These are phyloP conservation scores for Acleris cristana DNA, from an alignment of 2,888 invertebrate species.

Conservation along the genomic window DNA sequence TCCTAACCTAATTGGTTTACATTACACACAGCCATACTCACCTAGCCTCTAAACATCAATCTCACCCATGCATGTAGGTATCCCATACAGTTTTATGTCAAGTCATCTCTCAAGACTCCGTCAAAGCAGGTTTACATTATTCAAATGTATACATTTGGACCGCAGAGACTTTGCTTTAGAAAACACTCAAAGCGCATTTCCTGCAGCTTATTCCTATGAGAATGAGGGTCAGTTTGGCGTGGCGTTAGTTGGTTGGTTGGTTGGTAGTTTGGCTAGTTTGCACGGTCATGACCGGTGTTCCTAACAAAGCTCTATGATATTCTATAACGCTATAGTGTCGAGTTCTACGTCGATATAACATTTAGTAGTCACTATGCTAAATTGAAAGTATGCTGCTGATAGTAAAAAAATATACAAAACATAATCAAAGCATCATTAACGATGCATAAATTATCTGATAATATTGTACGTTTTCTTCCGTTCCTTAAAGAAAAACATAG, in stretches of 20 bases:
- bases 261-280: slow-evolving; percentile 43
- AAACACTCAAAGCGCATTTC: slow-evolving; percentile 39
- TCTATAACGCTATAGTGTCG: too few relatives aligned
- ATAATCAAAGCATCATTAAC: too few relatives aligned
- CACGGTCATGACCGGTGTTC: slow-evolving; percentile 56
- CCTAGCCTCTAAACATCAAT: slow-evolving; percentile 53
- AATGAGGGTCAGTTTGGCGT: slow-evolving; percentile 46
- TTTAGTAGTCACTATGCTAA: too few relatives aligned
- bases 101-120: slow-evolving; percentile 74
- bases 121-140: slow-evolving; percentile 78
- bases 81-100: slow-evolving; percentile 71
- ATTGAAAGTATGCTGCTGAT: too few relatives aligned
- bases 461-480: too few relatives aligned
- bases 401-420: too few relatives aligned
- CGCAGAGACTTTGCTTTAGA: slow-evolving; percentile 44
- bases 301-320: slow-evolving; percentile 60
- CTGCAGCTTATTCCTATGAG: slow-evolving; percentile 32
- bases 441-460: too few relatives aligned
- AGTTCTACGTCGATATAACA: too few relatives aligned
- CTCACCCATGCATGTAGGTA: slow-evolving; percentile 49
- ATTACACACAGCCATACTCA: slow-evolving; percentile 38
- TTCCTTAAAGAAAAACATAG: too few relatives aligned
- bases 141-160: slow-evolving; percentile 72
- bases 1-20: not conserved
- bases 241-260: slow-evolving; percentile 26